These are phyloP conservation scores for Macroramphosus scolopax DNA, from an alignment of 2,797 vertebrate genomes.

Conservation along the genomic window DNA sequence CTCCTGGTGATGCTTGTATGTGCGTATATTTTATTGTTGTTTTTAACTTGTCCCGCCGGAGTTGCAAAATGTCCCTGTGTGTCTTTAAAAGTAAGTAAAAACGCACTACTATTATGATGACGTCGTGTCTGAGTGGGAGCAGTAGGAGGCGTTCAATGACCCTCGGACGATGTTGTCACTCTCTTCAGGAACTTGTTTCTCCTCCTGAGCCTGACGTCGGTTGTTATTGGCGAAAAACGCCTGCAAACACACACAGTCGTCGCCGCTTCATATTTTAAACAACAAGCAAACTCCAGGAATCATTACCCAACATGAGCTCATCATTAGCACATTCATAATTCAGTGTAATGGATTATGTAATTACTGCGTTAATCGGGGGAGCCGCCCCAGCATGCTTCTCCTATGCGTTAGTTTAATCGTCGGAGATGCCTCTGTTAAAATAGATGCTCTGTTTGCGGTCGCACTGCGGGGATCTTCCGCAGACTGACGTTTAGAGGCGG, in stretches of 20 bases:
- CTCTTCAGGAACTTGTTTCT: slow-evolving; percentile 40
- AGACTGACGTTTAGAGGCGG: slow-evolving; percentile 21
- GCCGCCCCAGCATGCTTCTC: slow-evolving; percentile 61
- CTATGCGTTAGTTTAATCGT: slow-evolving; percentile 70
- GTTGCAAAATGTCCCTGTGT: too few relatives aligned
- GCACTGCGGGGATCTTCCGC: slow-evolving; percentile 28
- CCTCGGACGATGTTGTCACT: slow-evolving; percentile 31
- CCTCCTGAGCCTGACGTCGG: slow-evolving; percentile 43
- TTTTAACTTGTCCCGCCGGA: too few relatives aligned
- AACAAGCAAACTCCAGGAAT: slow-evolving; percentile 69
- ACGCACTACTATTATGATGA: background rate
- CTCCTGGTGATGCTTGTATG: too few relatives aligned
- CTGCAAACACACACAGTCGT: slow-evolving; percentile 56
- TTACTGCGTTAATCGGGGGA: slow-evolving; percentile 72
- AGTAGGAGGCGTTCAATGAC: slow-evolving; percentile 52
- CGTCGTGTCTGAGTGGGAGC: slow-evolving; percentile 23
- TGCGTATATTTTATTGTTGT: too few relatives aligned
- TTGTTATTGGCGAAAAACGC: slow-evolving; percentile 63
- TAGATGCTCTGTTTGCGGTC: slow-evolving; percentile 60
- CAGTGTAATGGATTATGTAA: slow-evolving; percentile 76
- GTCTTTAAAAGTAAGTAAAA: too few relatives aligned
- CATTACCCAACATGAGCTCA: slow-evolving; percentile 71
- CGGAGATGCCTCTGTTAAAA: slow-evolving; percentile 67
- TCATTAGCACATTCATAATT: slow-evolving; percentile 77
- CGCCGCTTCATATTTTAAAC: slow-evolving; percentile 60